Evolutionary conservation across 2,797 vertebrate genomes (phyloP).

Genomic region (Notoglanidium macrostoma): DNA sequence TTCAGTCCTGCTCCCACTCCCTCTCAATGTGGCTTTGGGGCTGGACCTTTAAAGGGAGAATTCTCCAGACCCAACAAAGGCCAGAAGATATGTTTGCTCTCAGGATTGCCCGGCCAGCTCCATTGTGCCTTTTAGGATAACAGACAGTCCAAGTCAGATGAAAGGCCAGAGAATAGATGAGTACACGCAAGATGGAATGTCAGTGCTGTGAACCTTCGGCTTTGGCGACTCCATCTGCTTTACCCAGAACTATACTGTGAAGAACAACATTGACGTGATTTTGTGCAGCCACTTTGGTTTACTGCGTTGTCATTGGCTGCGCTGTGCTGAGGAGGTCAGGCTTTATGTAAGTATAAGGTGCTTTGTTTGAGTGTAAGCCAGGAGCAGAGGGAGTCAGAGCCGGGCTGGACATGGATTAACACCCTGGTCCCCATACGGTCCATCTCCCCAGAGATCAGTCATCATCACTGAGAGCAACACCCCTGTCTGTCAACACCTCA

Average conservation of each 20-base stretch:
- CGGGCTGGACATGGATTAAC: slow-evolving; percentile 58
- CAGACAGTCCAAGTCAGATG: slow-evolving; percentile 60
- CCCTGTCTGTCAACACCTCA: slow-evolving; percentile 56
- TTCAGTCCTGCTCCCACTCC: slow-evolving; percentile 39
- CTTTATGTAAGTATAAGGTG: slow-evolving; percentile 53
- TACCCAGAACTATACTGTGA: slow-evolving; percentile 22
- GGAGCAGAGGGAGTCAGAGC: slow-evolving; percentile 44
- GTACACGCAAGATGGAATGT: slow-evolving; percentile 29
- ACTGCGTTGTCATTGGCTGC: slow-evolving; percentile 56
- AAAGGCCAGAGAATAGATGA: slow-evolving; percentile 58
- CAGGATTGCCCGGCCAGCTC: slow-evolving; percentile 58
- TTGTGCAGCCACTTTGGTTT: slow-evolving; percentile 51
- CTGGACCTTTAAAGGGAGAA: slow-evolving; percentile 61
- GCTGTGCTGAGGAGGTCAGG: slow-evolving; percentile 39
- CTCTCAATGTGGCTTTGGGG: slow-evolving; percentile 53
- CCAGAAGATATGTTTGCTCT: slow-evolving; percentile 63
- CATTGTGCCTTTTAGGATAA: slow-evolving; percentile 64
- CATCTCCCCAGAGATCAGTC: slow-evolving; percentile 54
- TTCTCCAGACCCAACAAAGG: slow-evolving; percentile 60
- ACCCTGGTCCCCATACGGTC: slow-evolving; percentile 44
- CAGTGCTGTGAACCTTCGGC: slow-evolving; percentile 34
- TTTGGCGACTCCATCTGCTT: slow-evolving; percentile 20
- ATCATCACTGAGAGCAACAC: slow-evolving; percentile 52
- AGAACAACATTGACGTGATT: slow-evolving; percentile 45
- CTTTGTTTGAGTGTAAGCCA: slow-evolving; percentile 62